Conservation (phyloP, 2,113 vertebrate species). For the Acrocephalus arundinaceus region DNA sequence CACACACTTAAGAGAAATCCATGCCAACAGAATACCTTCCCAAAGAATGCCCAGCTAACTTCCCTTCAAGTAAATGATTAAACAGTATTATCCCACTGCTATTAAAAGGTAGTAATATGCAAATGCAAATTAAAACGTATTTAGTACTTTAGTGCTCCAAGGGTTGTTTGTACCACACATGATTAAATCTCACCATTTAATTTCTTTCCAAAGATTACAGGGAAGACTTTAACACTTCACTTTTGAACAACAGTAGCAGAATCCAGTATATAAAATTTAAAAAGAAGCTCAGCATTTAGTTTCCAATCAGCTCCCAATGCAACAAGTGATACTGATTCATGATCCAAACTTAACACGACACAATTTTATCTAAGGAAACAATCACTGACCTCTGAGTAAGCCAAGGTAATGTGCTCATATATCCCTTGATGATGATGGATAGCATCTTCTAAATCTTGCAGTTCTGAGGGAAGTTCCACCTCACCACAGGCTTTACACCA, state of each 20-base stretch:
- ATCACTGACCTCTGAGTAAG: conserved; percentile 89
- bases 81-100: background rate
- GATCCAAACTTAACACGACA: background rate
- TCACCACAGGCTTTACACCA: conserved; percentile 99
- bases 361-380: background rate
- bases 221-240: background rate
- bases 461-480: conserved; percentile 93
- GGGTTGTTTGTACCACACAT: background rate
- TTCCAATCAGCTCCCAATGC: background rate
- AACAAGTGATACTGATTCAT: background rate
- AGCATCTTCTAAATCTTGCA: conserved; percentile 96
- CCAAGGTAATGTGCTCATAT: conserved; percentile 93
- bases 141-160: background rate
- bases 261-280: background rate
- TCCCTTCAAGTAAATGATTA: background rate
- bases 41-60: background rate
- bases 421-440: conserved; percentile 97
- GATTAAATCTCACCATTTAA: background rate
- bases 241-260: background rate
- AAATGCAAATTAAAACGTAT: background rate
- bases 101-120: background rate
- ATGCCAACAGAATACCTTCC: background rate
- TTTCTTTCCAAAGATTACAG: background rate
- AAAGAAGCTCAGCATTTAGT: background rate
- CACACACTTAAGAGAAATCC: background rate